Evolutionary conservation across 1,140 invertebrate genomes (phyloP), one percentile per base, ranked within the genome.

Genomic region (Phenacoccus solenopsis): DNA sequence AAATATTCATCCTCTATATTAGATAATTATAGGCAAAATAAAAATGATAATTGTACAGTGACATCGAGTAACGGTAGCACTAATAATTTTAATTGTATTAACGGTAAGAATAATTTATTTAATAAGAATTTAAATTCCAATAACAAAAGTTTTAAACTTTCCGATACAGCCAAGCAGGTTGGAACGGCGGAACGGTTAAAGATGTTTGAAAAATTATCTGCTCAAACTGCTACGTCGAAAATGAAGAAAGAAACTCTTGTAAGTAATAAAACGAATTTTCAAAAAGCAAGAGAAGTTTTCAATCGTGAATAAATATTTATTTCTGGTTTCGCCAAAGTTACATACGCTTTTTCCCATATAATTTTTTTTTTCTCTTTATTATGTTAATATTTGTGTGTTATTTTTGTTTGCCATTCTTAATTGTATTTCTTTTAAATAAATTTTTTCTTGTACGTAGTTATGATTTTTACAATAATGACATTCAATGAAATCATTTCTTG

Each of bases 251-350:
- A 64, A 25, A 64, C 4, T 25, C 20, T 64, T 9, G 59, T 64
- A 25, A 22, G 59, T 27, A 64, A 27, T 64, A 64, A 64, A 25
- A 64, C 22, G 2, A 64, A 64, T 64, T 64, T 64, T 64, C 59
- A 64, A 25, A 64, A 64, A 64, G 59, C 59, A 24, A 27, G 22
- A 24, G 59, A 20, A 16, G 22, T 64, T 64, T 64, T 20, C 20
- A 64, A 64, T 25, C 59, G 59, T 10, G 59, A 64, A 64, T 64
- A 20, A 64, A 25, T 64, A 20, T 24, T 24, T 3, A 64, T 3
- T 4, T 49, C 16, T 16, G 16, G 20, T 49, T 49, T 16, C 38
- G 20, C 38, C 38, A 49, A 49, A 49, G 4, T 49, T 49, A 49
- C 3, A 16, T 49, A 9, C 38, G 38, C 16, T 49, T 49, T 49